Percentiles rank a stretch among this genome's conserved stretches.
These are phyloP conservation scores for Chelonia mydas DNA, from an alignment of 2,797 vertebrate genomes.

Conservation along the genomic window DNA sequence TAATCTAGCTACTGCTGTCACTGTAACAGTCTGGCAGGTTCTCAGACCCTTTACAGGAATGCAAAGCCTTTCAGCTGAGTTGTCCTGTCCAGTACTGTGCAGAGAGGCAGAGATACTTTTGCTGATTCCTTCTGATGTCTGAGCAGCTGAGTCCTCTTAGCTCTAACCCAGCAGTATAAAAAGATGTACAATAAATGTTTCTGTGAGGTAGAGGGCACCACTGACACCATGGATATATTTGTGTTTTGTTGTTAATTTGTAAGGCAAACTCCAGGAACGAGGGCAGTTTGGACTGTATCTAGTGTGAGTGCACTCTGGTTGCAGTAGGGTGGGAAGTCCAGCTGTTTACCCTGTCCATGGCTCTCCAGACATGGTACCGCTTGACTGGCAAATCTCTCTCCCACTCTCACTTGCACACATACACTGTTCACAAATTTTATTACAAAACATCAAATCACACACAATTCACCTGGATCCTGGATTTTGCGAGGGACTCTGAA, in stretches of 20 bases:
- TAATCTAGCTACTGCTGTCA: not conserved
- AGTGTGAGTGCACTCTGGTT: not conserved
- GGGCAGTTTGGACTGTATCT: not conserved
- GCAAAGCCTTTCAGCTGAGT: not conserved
- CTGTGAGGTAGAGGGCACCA: not conserved
- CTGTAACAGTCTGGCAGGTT: not conserved
- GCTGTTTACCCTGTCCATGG: fast-evolving
- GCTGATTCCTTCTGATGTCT: constrained; percentile 10
- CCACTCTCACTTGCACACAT: not conserved
- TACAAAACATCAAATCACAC: not conserved
- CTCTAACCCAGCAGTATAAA: not conserved
- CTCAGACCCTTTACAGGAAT: not conserved
- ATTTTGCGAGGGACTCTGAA: not conserved
- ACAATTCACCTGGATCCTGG: not conserved
- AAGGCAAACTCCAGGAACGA: not conserved
- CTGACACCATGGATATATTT: not conserved
- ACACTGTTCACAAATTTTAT: fast-evolving
- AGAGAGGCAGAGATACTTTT: not conserved
- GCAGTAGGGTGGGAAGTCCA: not conserved
- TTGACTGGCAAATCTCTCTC: not conserved
- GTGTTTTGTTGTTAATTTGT: not conserved
- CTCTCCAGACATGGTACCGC: not conserved
- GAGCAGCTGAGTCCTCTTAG: not conserved
- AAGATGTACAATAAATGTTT: not conserved
- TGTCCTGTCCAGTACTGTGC: not conserved